phyloP scores from a whole-genome alignment of 2,888 invertebrate genomes.

The Graphium colonna region DNA sequence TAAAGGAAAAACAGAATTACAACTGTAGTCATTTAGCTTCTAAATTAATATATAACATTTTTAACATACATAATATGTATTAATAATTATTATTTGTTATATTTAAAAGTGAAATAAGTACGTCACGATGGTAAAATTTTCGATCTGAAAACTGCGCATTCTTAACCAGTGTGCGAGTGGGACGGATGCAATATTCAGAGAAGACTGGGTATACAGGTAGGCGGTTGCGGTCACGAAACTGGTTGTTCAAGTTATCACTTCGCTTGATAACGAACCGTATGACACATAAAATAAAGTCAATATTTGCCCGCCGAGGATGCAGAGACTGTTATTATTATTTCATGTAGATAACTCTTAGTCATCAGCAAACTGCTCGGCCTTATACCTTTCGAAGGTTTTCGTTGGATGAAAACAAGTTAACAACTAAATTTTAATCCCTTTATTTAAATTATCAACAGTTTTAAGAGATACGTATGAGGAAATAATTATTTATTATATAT shows the following conservation, averaged over 20 bases:
- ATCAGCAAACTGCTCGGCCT: slow-evolving; percentile 30
- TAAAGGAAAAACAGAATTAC: too few relatives aligned
- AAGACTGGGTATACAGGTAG: slow-evolving; percentile 38
- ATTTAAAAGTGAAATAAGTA: too few relatives aligned
- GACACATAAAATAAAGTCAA: slow-evolving; percentile 34
- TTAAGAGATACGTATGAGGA: background rate
- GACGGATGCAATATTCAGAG: slow-evolving; percentile 32
- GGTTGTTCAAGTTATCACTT: slow-evolving; percentile 44
- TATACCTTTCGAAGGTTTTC: slow-evolving; percentile 13
- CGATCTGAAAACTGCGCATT: slow-evolving; percentile 57
- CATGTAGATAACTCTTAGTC: slow-evolving; percentile 50
- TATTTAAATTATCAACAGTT: background rate
- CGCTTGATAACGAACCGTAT: slow-evolving; percentile 40
- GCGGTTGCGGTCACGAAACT: slow-evolving; percentile 62
- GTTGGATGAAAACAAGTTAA: slow-evolving; percentile 3
- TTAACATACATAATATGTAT: too few relatives aligned
- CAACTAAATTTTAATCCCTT: background rate
- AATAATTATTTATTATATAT: too few relatives aligned
- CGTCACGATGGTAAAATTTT: too few relatives aligned
- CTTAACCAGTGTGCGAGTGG: slow-evolving; percentile 44
- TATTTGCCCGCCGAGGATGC: slow-evolving; percentile 30
- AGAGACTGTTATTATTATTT: slow-evolving; percentile 39
- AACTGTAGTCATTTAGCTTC: too few relatives aligned
- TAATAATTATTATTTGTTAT: too few relatives aligned
- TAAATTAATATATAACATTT: too few relatives aligned